Conservation (phyloP, 2,113 vertebrate genomes). For the Daubentonia madagascariensis region DNA sequence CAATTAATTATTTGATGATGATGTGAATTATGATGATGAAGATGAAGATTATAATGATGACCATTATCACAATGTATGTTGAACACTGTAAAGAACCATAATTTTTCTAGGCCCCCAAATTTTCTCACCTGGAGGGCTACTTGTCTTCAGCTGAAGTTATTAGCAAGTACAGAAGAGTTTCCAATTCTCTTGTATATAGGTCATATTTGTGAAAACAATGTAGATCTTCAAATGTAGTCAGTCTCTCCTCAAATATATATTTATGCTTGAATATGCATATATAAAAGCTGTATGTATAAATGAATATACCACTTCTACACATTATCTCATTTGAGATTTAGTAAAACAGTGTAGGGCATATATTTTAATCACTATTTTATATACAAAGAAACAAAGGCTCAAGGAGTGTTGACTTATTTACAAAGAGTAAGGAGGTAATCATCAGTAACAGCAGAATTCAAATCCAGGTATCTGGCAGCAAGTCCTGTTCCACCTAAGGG, state of each 20-base stretch:
- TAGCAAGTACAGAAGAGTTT: neutral
- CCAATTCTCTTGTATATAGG: neutral
- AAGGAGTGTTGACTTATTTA: neutral
- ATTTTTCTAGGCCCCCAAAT: neutral
- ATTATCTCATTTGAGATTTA: neutral
- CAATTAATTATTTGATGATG: neutral
- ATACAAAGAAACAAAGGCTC: neutral
- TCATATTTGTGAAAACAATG: neutral
- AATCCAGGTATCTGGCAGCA: neutral
- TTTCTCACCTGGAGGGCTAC: neutral
- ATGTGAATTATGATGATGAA: neutral
- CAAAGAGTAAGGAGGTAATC: neutral
- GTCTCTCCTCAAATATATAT: neutral
- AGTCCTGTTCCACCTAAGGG: neutral
- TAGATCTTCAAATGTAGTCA: neutral
- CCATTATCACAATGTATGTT: neutral
- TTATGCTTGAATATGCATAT: neutral
- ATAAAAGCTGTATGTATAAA: neutral
- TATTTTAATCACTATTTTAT: slow-evolving; percentile 9
- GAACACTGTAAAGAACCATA: neutral
- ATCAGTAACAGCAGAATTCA: neutral
- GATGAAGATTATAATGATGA: neutral
- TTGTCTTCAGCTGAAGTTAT: neutral
- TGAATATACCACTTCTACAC: neutral
- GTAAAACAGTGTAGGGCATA: neutral